Percentiles rank a stretch among this genome's conserved stretches.
phyloP scores from a whole-genome alignment of 2,797 vertebrate genomes.

The Oophaga sylvatica region DNA sequence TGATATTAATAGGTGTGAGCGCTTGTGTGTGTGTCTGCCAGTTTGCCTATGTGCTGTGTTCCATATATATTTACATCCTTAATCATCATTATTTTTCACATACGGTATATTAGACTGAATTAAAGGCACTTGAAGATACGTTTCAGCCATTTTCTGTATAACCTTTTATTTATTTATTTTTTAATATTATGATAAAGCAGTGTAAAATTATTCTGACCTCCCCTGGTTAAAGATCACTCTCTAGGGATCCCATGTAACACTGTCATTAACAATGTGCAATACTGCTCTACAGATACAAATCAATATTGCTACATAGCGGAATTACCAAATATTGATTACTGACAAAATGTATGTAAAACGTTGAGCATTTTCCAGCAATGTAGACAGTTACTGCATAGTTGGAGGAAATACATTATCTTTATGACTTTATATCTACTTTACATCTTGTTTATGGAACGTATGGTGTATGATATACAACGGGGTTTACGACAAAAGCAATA shows the following conservation, averaged over 20 bases:
- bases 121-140: not conserved
- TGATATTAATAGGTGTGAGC: not conserved
- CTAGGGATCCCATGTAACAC: conserved; percentile 4
- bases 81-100: not conserved
- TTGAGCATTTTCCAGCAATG: not conserved
- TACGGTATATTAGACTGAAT: not conserved
- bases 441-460: conserved; percentile 40
- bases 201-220: not conserved
- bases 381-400: conserved; percentile 7
- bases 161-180: not conserved
- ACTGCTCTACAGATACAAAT: not conserved
- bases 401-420: conserved; percentile 32
- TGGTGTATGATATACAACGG: conserved; percentile 37
- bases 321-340: conserved; percentile 31
- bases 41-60: not conserved
- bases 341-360: not conserved
- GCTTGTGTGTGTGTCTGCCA: too few relatives aligned
- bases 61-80: not conserved
- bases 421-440: conserved; percentile 36
- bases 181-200: not conserved
- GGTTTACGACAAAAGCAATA: conserved; percentile 42
- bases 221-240: not conserved
- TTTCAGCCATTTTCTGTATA: not conserved
- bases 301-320: not conserved
- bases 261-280: conserved; percentile 4